Base-by-base conservation (phyloP, 2,113 vertebrate species). In the Bubo bubo region DNA sequence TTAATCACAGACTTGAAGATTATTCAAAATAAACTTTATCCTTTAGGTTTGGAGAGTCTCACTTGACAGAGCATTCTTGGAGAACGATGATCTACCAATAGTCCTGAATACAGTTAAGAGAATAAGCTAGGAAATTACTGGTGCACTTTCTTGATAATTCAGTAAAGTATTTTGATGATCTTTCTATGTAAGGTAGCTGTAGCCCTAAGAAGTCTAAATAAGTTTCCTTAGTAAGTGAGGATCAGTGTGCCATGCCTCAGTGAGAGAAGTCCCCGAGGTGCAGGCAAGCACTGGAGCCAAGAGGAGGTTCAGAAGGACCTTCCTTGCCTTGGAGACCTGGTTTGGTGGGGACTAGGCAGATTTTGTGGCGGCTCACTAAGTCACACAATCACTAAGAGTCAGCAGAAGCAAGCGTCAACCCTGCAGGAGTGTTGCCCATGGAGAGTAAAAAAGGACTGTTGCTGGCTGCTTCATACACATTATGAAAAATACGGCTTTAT, bases 381-480 rank as follows among this genome's bases (percentile, higher is more conserved):
- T 35, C 60, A 53, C 39, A 34, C 34, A 22, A 4, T 79, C 66
- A 34, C 21, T 24, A 79, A 47, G 47, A 59, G 10, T 63, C n/a
- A 68, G 19, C 64, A 75, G 73, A 85, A 86, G 28, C 32, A 74
- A 72, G 17, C 16, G 12, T 41, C 34, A 76, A 28, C 28, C 21
- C 5, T 81, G 60, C 35, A 79, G 60, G 49, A 56, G 14, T 45
- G 24, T n/a, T 60, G 56, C 18, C 30, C 2, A 0, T 12, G 12
- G 20, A 79, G 70, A 85, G 35, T 64, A 67, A 62, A 34, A 75
- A 27, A 43, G 12, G 30, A 21, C 16, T 75, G 35, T 18, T 66
- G 19, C 27, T 2, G 16, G 13, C 5, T 28, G 56, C 12, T 62
- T 91, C 3, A 1, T 55, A 55, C 7, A 32, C 0, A 0, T 75